Base-by-base conservation (phyloP, 2,113 vertebrate genomes). In the Microtus montanus region DNA sequence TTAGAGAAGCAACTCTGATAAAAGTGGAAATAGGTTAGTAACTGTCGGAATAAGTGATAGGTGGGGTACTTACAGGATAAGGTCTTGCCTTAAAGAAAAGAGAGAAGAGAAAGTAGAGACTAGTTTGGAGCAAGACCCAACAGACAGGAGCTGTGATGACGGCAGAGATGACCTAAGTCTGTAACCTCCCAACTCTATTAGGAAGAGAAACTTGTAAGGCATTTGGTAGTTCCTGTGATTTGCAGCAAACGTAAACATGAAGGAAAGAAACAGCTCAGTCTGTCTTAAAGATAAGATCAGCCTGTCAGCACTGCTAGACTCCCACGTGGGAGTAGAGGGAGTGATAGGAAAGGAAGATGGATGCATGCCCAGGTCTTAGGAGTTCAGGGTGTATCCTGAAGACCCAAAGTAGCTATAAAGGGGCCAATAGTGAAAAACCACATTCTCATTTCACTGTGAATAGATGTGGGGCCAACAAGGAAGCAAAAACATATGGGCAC, bases 51-150 rank as follows among this genome's bases (percentile, higher is more conserved):
- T 64, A 71, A 86, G 66, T 80, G 41, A 66, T 49, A 92, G 30
- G 38, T 92, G 14, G 12, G 26, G 74, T 73, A 20, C 61, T 73
- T 92, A 52, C 2, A 90, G 84, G 49, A 66, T 79, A 33, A 61
- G 33, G 30, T 96, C 41, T 91, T 71, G 22, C 61, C 66, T 90
- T 47, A 86, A 91, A 87, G 54, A 41, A 96, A 54, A 86, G 28
- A 52, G 49, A 28, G 49, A 13, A 14, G 22, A 70, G 41, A 78
- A 64, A 92, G 12, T 26, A 33, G 22, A 87, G 63, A 83, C 90
- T 24, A 88, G 28, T 61, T 8, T 63, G 68, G 52, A 38, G 58
- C 63, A 88, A 49, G 38, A 95, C 71, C 30, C 80, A 58, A 38
- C 54, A 22, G 30, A 52, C 66, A 30, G 5, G 15, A 61, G 54